Conservation (phyloP, 2,797 vertebrate genomes). For the Pipistrellus pygmaeus region DNA sequence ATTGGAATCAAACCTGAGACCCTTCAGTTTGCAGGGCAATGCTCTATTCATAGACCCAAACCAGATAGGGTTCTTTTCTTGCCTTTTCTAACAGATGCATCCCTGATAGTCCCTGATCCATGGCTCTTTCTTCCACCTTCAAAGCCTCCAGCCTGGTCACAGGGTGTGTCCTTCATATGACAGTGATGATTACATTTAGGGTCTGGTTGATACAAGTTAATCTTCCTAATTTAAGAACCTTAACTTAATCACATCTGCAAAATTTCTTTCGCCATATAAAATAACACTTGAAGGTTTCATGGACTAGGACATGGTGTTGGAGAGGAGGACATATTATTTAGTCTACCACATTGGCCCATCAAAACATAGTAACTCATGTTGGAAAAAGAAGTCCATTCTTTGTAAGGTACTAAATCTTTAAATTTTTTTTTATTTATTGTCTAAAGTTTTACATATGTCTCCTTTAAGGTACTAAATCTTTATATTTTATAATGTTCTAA, state of each 20-base stretch:
- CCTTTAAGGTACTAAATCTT: conserved; percentile 4
- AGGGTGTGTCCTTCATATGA: not conserved
- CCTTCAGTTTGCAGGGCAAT: too few species aligned
- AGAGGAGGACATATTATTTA: not conserved
- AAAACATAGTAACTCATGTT: conserved; percentile 41
- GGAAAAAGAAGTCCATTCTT: conserved; percentile 14
- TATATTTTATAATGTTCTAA: not conserved
- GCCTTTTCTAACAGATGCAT: not conserved
- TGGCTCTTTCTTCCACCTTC: not conserved
- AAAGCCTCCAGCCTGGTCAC: not conserved
- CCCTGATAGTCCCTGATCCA: not conserved
- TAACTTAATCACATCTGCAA: not conserved
- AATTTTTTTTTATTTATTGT: too few species aligned
- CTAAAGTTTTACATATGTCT: too few species aligned
- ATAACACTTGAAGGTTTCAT: not conserved
- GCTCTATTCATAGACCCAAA: too few species aligned
- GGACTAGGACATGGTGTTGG: not conserved
- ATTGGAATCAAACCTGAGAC: too few species aligned
- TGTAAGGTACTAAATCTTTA: conserved; percentile 9
- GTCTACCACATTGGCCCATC: not conserved
- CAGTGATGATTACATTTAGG: not conserved
- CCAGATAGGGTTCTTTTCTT: not conserved
- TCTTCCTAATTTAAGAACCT: not conserved
- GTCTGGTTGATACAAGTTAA: not conserved
- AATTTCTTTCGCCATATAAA: not conserved